Evolutionary conservation across 2,797 vertebrate species (phyloP).

Genomic region (Passerculus sandwichensis): DNA sequence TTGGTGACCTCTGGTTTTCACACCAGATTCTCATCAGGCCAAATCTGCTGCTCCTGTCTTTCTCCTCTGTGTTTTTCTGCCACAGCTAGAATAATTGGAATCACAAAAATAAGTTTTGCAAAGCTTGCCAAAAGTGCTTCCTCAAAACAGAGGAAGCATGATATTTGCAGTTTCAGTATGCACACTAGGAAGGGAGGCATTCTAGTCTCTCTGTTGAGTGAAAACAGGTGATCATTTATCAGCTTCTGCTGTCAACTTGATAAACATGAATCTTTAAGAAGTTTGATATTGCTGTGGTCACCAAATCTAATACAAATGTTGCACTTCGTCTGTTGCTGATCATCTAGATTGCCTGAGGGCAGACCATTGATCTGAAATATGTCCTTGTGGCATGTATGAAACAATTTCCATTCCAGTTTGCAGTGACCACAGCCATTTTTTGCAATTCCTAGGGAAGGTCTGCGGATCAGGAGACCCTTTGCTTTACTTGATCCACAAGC

Average conservation of each 20-base stretch:
- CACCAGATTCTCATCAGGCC: not conserved
- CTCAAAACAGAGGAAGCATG: not conserved
- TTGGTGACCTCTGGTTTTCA: not conserved
- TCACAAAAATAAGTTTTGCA: slow-evolving; percentile 1
- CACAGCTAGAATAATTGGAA: not conserved
- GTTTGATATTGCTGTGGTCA: not conserved
- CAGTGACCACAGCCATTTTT: not conserved
- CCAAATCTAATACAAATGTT: not conserved
- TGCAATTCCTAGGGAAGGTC: not conserved
- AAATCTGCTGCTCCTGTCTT: not conserved
- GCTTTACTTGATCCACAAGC: not conserved
- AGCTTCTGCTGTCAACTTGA: not conserved
- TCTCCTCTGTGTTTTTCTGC: not conserved
- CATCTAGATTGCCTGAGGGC: not conserved
- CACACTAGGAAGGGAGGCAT: not conserved
- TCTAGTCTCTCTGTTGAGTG: not conserved
- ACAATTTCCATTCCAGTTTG: not conserved
- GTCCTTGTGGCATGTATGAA: not conserved
- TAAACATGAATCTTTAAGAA: not conserved
- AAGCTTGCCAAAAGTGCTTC: slow-evolving; percentile 17
- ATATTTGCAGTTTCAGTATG: not conserved
- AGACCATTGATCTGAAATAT: not conserved
- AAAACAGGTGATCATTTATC: not conserved
- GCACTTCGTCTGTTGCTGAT: not conserved
- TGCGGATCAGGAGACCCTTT: not conserved